Percentiles rank a stretch among this genome's conserved stretches.
Evolutionary conservation across 2,113 vertebrate species (phyloP).

Genomic region (Chaetodon auriga): DNA sequence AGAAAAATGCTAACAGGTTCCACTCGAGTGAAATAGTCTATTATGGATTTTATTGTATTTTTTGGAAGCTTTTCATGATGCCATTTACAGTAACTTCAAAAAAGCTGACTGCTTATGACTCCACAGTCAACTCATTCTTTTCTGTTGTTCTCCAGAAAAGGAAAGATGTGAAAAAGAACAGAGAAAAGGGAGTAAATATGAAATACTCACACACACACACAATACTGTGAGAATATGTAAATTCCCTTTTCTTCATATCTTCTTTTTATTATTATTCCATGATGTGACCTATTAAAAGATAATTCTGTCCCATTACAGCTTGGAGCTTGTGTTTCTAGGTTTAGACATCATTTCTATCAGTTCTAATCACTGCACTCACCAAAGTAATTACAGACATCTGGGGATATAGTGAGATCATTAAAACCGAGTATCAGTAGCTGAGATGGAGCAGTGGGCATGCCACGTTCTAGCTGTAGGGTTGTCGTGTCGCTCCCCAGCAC

Average conservation of each 20-base stretch:
- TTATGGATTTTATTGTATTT: conserved; percentile 18
- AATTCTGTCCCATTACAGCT: background rate
- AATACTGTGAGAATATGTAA: background rate
- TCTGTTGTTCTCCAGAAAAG: background rate
- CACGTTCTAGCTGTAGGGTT: too few species aligned
- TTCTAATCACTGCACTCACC: background rate
- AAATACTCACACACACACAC: too few species aligned
- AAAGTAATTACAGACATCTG: background rate
- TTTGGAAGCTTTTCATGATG: conserved; percentile 10
- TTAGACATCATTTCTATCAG: background rate
- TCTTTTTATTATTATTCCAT: background rate
- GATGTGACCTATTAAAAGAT: background rate
- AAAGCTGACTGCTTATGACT: conserved; percentile 1
- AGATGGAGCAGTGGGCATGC: background rate
- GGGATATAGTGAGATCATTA: background rate
- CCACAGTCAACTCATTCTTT: background rate
- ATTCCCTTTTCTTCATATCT: background rate
- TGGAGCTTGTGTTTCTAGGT: background rate
- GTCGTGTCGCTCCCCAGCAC: background rate
- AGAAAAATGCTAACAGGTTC: conserved; percentile 50
- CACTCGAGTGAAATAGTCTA: conserved; percentile 14
- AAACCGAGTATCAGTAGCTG: background rate
- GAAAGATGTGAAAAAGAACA: background rate
- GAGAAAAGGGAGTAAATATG: background rate
- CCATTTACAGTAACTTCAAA: conserved; percentile 32